Evolutionary conservation across 2,113 vertebrate genomes (phyloP), one percentile per base, ranked within the genome.

Genomic region (Larimichthys crocea): DNA sequence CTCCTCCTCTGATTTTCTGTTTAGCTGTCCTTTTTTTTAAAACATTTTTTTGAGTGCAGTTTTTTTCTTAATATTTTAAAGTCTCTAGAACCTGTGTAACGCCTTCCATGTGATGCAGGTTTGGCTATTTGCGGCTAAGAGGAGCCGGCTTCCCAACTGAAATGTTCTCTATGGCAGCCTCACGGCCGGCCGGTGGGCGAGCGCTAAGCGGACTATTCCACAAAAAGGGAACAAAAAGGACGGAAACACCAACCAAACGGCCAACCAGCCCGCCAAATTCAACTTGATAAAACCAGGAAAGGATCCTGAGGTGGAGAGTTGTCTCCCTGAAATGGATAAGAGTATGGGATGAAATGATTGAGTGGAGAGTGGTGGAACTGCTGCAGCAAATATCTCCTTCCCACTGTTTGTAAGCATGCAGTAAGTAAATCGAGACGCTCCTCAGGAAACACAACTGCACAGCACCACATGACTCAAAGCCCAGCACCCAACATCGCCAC

Each of bases 41-140:
- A n/a, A n/a, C n/a, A n/a, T n/a, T 87, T 70, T 75, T 62, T 76
- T 85, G 74, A 91, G 71, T 92, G 55, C 74, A 82, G 52, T 79
- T 61, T 63, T n/a, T 95, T 90, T 95, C 73, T 89, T 64, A 76
- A 40, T 72, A 77, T 87, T 71, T 73, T 69, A 67, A 82, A 90
- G 86, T 91, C 83, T 90, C 71, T 91, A 84, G 94, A 96, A 95
- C 96, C 96, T 97, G 95, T 93, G 89, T 97, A 96, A 96, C 96
- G 94, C 97, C 97, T 94, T 93, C 94, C 94, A 94, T 97, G 96
- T 98, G 96, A 97, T 97, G 96, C 97, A 97, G 96, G 96, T 97
- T 95, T 96, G 96, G 96, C 96, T 95, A 95, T 94, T 91, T 94
- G 95, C 96, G 94, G 96, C 96, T 95, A 94, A 96, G 97, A 94